Conservation (phyloP, 1,140 invertebrate genomes). For the Neodiprion pinetum region DNA sequence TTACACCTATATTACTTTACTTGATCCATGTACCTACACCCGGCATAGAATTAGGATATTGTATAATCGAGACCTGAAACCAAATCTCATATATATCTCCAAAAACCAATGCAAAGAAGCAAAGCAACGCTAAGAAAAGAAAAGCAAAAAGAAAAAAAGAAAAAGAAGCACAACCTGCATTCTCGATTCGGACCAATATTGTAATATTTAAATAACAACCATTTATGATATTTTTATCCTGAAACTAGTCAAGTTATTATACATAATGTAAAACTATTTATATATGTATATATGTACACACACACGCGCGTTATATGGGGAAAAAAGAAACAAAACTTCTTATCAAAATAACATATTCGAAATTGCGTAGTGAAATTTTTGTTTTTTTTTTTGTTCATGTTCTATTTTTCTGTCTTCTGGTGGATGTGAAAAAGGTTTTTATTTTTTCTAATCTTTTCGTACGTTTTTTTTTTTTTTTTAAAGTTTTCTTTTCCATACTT, state of each 20-base stretch:
- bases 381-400: too few relatives aligned
- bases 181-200: conserved; percentile 16
- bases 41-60: conserved; percentile 14
- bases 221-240: conserved; percentile 23
- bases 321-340: too few relatives aligned
- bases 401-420: too few relatives aligned
- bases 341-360: too few relatives aligned
- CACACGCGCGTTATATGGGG: neutral
- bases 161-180: neutral
- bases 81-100: neutral
- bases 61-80: conserved; percentile 6
- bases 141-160: neutral
- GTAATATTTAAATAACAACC: conserved; percentile 9
- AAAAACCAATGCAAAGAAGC: neutral
- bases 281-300: conserved; percentile 15
- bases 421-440: too few relatives aligned
- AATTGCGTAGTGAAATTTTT: too few relatives aligned
- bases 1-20: neutral
- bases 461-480: neutral
- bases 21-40: conserved; percentile 15
- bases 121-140: neutral
- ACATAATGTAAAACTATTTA: neutral
- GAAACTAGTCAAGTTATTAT: neutral
- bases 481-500: conserved; percentile 17
- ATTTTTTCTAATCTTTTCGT: too few relatives aligned